These are phyloP conservation scores for Achatina immaculata DNA, from an alignment of 1,140 invertebrate genomes.

Conservation along the genomic window DNA sequence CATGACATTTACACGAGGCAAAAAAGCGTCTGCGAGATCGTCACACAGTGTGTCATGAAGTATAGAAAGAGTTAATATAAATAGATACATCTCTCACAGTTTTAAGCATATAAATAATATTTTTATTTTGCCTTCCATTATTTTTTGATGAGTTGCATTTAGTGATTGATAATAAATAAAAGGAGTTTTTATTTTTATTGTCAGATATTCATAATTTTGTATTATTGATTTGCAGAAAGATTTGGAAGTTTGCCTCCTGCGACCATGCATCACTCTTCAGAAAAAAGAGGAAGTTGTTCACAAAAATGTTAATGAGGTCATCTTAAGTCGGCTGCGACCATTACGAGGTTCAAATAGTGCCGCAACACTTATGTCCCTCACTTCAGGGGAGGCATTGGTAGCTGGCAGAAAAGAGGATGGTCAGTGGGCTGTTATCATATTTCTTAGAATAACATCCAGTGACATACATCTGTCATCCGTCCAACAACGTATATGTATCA, in stretches of 20 bases:
- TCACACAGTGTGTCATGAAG: too few species aligned
- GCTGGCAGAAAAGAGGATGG: conserved; percentile 61
- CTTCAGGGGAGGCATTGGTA: conserved; percentile 56
- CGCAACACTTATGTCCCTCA: conserved; percentile 63
- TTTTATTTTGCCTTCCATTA: too few species aligned
- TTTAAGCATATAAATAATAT: too few species aligned
- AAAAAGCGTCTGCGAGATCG: too few species aligned
- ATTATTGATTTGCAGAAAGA: conserved; percentile 16
- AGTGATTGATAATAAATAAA: not conserved
- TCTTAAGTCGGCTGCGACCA: conserved; percentile 64
- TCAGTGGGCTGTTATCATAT: too few species aligned
- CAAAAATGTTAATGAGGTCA: conserved; percentile 64
- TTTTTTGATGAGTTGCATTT: not conserved
- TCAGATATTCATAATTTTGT: conserved; percentile 1
- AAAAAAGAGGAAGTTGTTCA: conserved; percentile 62
- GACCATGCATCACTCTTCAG: conserved; percentile 48
- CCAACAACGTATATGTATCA: too few species aligned
- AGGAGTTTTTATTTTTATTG: not conserved
- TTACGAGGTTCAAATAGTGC: conserved; percentile 59
- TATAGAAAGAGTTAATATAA: too few species aligned
- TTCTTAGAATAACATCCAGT: not conserved
- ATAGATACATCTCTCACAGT: too few species aligned
- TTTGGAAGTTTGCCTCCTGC: not conserved
- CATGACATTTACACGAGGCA: too few species aligned
- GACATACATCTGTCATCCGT: not conserved